Percentiles rank a stretch among this genome's conserved stretches.
Evolutionary conservation across 2,888 invertebrate species (phyloP).

Genomic region (Sceliomorpha sp.): DNA sequence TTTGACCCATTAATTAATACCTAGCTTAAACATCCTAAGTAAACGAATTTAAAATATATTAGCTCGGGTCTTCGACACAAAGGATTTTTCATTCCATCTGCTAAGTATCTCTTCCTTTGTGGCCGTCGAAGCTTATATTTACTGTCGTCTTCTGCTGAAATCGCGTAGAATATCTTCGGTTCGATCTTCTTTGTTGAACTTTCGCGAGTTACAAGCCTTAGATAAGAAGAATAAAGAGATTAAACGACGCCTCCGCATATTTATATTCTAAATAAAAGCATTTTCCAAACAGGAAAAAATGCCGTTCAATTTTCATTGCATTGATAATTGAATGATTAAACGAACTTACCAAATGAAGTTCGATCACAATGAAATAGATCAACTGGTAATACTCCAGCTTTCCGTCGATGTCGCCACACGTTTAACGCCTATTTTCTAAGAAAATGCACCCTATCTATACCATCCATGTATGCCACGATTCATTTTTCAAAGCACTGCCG

Average conservation of each 20-base stretch:
- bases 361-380: too few relatives aligned
- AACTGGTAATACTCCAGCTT: too few relatives aligned
- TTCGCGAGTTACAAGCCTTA: conserved; percentile 25
- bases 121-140: conserved; percentile 24
- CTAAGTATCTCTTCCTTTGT: conserved; percentile 24
- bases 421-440: too few relatives aligned
- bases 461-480: too few relatives aligned
- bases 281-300: too few relatives aligned
- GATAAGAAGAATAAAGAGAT: conserved; percentile 22
- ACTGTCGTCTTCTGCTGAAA: conserved; percentile 13
- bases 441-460: too few relatives aligned
- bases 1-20: conserved; percentile 10
- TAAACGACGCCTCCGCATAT: conserved; percentile 22
- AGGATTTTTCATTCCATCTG: conserved; percentile 23
- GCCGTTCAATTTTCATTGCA: too few relatives aligned
- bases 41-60: conserved; percentile 26
- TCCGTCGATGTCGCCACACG: too few relatives aligned
- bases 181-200: conserved; percentile 25
- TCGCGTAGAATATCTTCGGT: conserved; percentile 19
- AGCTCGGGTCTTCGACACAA: conserved; percentile 5
- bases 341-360: too few relatives aligned
- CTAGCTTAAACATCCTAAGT: conserved; percentile 15
- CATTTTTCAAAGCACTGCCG: too few relatives aligned
- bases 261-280: too few relatives aligned
- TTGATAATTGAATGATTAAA: too few relatives aligned